Conservation (phyloP, 1,140 invertebrate genomes). For the Hycleus phaleratus region DNA sequence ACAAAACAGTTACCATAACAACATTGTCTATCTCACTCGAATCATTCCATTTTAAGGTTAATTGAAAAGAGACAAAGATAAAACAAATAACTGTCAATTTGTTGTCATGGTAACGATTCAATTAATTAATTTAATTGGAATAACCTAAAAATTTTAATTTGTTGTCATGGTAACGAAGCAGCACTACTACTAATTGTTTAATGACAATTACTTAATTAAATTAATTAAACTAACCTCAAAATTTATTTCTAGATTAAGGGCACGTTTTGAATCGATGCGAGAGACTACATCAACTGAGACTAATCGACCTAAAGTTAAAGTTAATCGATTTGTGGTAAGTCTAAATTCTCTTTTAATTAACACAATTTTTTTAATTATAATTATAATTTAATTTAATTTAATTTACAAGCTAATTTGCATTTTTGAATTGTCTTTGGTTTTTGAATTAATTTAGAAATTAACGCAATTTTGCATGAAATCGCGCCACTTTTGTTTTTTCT, state of each 20-base stretch:
- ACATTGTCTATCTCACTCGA: too few relatives aligned
- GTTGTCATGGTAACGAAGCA: too few relatives aligned
- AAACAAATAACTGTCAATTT: too few relatives aligned
- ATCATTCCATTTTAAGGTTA: too few relatives aligned
- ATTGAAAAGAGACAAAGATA: too few relatives aligned
- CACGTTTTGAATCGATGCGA: conserved; percentile 75
- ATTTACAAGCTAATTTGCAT: conserved; percentile 4
- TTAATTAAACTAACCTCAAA: neutral
- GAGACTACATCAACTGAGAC: conserved; percentile 45
- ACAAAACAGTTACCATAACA: too few relatives aligned
- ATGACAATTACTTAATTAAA: conserved; percentile 1
- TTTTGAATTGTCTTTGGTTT: neutral
- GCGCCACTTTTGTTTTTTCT: too few relatives aligned
- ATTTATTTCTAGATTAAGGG: conserved; percentile 55
- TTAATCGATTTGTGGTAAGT: conserved; percentile 83
- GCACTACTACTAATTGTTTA: conserved; percentile 18
- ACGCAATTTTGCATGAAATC: neutral
- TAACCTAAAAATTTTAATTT: too few relatives aligned
- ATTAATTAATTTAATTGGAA: too few relatives aligned
- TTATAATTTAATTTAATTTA: conserved; percentile 1
- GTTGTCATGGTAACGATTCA: too few relatives aligned
- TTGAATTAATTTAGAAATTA: neutral
- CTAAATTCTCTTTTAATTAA: neutral
- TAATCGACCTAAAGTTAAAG: conserved; percentile 56
- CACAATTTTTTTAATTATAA: neutral